Conservation (phyloP, 2,113 vertebrate genomes). For the Rhabdornis inornatus region DNA sequence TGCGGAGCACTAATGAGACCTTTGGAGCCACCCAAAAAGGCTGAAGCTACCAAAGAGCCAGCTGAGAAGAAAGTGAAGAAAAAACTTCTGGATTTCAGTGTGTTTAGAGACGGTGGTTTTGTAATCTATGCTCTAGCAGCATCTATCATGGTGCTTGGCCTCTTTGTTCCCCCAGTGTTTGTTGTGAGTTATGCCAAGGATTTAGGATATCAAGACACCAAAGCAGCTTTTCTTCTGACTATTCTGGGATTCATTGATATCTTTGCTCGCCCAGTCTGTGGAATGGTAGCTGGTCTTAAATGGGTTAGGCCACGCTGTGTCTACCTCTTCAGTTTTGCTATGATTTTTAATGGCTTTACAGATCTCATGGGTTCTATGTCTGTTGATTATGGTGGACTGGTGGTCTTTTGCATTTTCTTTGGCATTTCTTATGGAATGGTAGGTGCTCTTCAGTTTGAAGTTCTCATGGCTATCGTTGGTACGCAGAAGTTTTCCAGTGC, state of each 20-base stretch:
- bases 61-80: conserved; percentile 61
- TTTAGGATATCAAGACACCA: conserved; percentile 83
- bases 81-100: conserved; percentile 88
- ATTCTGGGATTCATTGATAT: conserved; percentile 93
- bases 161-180: conserved; percentile 94
- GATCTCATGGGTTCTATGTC: conserved; percentile 88
- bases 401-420: conserved; percentile 93
- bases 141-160: conserved; percentile 93
- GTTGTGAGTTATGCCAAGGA: conserved; percentile 94
- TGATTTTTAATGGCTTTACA: conserved; percentile 90
- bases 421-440: conserved; percentile 98
- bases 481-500: conserved; percentile 93
- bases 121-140: conserved; percentile 87
- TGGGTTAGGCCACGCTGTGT: conserved; percentile 88
- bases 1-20: conserved; percentile 92
- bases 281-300: conserved; percentile 83
- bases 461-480: conserved; percentile 95
- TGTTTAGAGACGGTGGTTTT: conserved; percentile 88
- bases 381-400: conserved; percentile 78
- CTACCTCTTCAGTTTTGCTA: conserved; percentile 92
- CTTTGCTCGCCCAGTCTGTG: conserved; percentile 88
- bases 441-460: conserved; percentile 96
- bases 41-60: background rate
- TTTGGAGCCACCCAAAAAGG: conserved; percentile 68
- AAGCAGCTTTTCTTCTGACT: conserved; percentile 87